Percentiles rank a stretch among this genome's conserved stretches.
phyloP scores from a whole-genome alignment of 2,797 vertebrate species.

The Typhlichthys subterraneus region DNA sequence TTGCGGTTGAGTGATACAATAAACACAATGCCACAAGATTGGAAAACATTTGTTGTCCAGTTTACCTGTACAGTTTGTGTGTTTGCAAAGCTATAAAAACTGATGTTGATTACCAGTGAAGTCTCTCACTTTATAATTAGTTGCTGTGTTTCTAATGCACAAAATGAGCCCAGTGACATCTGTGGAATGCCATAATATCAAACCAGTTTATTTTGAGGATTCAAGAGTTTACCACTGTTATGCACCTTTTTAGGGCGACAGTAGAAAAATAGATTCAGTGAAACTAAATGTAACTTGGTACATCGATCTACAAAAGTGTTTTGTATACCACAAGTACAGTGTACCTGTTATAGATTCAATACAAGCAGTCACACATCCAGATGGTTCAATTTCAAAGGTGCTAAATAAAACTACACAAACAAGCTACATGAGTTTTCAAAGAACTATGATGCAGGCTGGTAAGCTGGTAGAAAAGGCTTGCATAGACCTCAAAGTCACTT shows the following conservation, averaged over 20 bases:
- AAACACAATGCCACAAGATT: slow-evolving; percentile 1
- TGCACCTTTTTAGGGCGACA: slow-evolving; percentile 77
- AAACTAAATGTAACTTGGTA: slow-evolving; percentile 79
- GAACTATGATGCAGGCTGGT: slow-evolving; percentile 76
- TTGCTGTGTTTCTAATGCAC: slow-evolving; percentile 8
- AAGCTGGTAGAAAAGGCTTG: slow-evolving; percentile 81
- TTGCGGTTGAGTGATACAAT: slow-evolving; percentile 1
- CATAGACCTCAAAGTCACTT: slow-evolving; percentile 81
- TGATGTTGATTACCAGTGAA: not conserved
- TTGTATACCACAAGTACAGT: slow-evolving; percentile 73
- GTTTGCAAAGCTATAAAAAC: not conserved
- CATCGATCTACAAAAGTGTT: slow-evolving; percentile 75
- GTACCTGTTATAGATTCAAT: slow-evolving; percentile 70
- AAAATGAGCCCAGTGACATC: slow-evolving; percentile 36
- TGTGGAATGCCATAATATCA: slow-evolving; percentile 60
- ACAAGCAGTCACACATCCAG: slow-evolving; percentile 68
- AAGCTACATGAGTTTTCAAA: slow-evolving; percentile 76
- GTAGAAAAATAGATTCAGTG: slow-evolving; percentile 85
- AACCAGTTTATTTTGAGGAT: slow-evolving; percentile 81
- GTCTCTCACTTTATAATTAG: not conserved
- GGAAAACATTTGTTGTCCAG: slow-evolving; percentile 7
- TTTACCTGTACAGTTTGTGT: not conserved
- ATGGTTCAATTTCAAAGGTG: slow-evolving; percentile 69
- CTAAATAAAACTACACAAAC: slow-evolving; percentile 70
- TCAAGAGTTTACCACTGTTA: slow-evolving; percentile 76